Base-by-base conservation (phyloP, 1,140 invertebrate genomes). In the Ruditapes philippinarum region DNA sequence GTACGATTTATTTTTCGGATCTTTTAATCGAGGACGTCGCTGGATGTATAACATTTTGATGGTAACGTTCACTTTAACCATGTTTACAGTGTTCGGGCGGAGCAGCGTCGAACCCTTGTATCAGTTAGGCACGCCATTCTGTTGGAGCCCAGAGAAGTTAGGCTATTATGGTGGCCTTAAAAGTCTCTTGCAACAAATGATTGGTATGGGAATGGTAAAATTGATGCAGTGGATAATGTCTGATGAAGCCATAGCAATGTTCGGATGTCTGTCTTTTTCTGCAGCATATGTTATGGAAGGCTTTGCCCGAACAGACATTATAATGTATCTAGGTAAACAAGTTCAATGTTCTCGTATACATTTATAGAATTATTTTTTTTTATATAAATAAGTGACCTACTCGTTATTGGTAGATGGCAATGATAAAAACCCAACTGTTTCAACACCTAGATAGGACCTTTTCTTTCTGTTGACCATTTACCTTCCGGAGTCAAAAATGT, bases 321-420 rank as follows among this genome's bases (percentile, higher is more conserved):
- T 80, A 0, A 45, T 88, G n/a, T 88, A 88, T 40, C 70, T 80
- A 79, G 85, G 85, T 88, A 68, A 70, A 33, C n/a, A n/a, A n/a
- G n/a, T n/a, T n/a, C n/a, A n/a, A n/a, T n/a, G n/a, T n/a, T n/a
- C n/a, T n/a, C n/a, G n/a, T n/a, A n/a, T n/a, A n/a, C n/a, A n/a
- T n/a, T n/a, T n/a, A n/a, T n/a, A n/a, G n/a, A n/a, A n/a, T n/a
- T n/a, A n/a, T n/a, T n/a, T n/a, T n/a, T n/a, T n/a, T n/a, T n/a
- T n/a, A n/a, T n/a, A n/a, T n/a, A n/a, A n/a, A n/a, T n/a, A n/a
- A n/a, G n/a, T n/a, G n/a, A n/a, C n/a, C n/a, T n/a, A n/a, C n/a
- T n/a, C n/a, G n/a, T n/a, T n/a, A n/a, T n/a, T n/a, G n/a, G n/a
- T n/a, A n/a, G n/a, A n/a, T n/a, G n/a, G n/a, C n/a, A n/a, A n/a